Evolutionary conservation across 2,113 vertebrate species (phyloP).

Genomic region (Tiliqua scincoides): DNA sequence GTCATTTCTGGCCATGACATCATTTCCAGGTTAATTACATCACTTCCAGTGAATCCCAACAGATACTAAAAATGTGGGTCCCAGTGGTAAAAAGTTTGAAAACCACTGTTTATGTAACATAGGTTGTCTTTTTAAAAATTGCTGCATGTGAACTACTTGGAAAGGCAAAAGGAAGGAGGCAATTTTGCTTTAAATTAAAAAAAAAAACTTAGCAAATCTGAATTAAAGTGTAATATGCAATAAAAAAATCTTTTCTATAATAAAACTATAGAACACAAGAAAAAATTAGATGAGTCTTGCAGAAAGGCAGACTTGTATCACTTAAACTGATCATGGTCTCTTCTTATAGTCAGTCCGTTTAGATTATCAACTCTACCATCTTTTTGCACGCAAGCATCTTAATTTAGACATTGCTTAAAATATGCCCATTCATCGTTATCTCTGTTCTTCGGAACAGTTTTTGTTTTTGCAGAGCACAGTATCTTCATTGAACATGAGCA

Average conservation of each 20-base stretch:
- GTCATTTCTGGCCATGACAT: too few species aligned
- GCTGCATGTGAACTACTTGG: too few species aligned
- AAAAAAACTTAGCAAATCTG: not conserved
- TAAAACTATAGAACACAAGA: not conserved
- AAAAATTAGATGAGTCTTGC: too few species aligned
- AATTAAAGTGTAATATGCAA: too few species aligned
- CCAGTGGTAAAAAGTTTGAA: too few species aligned
- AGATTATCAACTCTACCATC: not conserved
- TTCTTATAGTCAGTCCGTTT: not conserved
- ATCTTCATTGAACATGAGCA: not conserved
- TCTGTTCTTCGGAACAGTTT: not conserved
- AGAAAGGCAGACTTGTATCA: not conserved
- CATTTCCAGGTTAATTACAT: too few species aligned
- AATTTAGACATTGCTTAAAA: not conserved
- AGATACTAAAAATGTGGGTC: too few species aligned
- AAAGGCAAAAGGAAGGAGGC: not conserved
- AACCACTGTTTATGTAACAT: not conserved
- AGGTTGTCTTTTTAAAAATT: not conserved
- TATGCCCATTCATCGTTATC: not conserved
- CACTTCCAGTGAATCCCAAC: too few species aligned
- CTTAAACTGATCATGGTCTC: not conserved
- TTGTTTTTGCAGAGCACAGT: not conserved
- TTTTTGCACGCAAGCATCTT: not conserved
- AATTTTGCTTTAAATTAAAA: not conserved
- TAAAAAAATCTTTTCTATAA: slow-evolving; percentile 7